phyloP scores from a whole-genome alignment of 2,113 vertebrate species.

The Scomber scombrus region DNA sequence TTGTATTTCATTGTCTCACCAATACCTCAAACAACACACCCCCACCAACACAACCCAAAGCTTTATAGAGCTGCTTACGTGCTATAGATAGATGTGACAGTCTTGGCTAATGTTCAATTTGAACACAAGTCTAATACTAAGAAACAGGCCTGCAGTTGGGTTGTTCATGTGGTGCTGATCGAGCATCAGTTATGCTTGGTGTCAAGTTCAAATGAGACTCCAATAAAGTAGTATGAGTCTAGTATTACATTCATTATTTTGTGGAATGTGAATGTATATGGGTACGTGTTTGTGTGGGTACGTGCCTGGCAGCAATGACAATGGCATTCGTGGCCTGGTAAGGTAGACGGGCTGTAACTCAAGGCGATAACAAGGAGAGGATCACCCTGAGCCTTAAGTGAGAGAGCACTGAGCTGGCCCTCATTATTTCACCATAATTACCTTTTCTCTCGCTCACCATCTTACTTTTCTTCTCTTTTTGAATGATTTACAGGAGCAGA shows the following conservation, averaged over 20 bases:
- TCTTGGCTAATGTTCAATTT: not conserved
- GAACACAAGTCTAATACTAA: not conserved
- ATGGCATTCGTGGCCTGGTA: not conserved
- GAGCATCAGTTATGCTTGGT: conserved; percentile 5
- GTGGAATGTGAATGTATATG: not conserved
- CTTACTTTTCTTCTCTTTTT: conserved; percentile 14
- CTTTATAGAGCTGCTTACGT: not conserved
- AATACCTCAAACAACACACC: no score
- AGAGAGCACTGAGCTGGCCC: conserved; percentile 16
- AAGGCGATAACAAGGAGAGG: conserved; percentile 25
- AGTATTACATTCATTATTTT: conserved; percentile 27
- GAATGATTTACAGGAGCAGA: conserved; percentile 7
- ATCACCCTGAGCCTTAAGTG: conserved; percentile 14
- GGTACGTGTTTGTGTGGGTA: conserved; percentile 10
- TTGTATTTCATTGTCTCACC: no score
- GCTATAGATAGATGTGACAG: not conserved
- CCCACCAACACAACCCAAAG: not conserved
- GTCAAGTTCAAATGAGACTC: conserved; percentile 22
- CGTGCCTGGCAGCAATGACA: not conserved
- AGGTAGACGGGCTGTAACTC: conserved; percentile 33
- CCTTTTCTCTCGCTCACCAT: conserved; percentile 10
- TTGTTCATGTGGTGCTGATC: not conserved
- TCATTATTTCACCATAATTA: conserved; percentile 60
- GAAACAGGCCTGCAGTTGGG: not conserved
- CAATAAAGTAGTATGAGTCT: conserved; percentile 7